Evolutionary conservation across 2,797 vertebrate species (phyloP).

Genomic region (Lerista edwardsae): DNA sequence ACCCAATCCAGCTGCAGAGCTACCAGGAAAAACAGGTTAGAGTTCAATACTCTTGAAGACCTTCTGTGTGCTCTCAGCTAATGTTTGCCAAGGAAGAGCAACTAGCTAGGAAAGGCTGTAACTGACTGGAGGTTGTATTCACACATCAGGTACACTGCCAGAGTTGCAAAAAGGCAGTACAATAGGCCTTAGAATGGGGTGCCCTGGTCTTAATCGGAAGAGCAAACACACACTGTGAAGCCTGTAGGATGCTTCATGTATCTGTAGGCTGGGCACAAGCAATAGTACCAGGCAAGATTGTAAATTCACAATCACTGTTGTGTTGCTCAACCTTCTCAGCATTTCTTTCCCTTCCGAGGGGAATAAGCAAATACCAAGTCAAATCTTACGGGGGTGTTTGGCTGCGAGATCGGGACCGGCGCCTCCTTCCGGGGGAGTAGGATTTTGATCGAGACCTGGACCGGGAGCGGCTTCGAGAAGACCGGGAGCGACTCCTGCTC

Average conservation of each 20-base stretch:
- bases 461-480: slow-evolving; percentile 84
- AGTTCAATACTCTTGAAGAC: not conserved
- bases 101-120: not conserved
- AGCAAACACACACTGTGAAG: not conserved
- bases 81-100: not conserved
- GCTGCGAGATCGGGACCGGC: slow-evolving; percentile 85
- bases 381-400: slow-evolving; percentile 89
- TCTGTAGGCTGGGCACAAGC: no score
- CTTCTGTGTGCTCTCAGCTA: not conserved
- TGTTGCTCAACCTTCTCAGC: not conserved
- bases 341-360: not conserved
- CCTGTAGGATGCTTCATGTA: not conserved
- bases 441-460: slow-evolving; percentile 90
- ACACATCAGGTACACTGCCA: not conserved
- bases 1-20: slow-evolving; percentile 83
- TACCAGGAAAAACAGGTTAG: slow-evolving; percentile 45
- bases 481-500: slow-evolving; percentile 87
- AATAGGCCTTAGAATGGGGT: not conserved
- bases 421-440: slow-evolving; percentile 85
- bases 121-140: not conserved
- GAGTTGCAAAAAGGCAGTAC: not conserved
- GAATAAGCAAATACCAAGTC: not conserved
- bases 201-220: no score
- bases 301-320: no score
- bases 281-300: no score